Percentiles rank a stretch among this genome's conserved stretches.
Conservation (phyloP, 2,797 vertebrate genomes). For the Cossypha dichroa region DNA sequence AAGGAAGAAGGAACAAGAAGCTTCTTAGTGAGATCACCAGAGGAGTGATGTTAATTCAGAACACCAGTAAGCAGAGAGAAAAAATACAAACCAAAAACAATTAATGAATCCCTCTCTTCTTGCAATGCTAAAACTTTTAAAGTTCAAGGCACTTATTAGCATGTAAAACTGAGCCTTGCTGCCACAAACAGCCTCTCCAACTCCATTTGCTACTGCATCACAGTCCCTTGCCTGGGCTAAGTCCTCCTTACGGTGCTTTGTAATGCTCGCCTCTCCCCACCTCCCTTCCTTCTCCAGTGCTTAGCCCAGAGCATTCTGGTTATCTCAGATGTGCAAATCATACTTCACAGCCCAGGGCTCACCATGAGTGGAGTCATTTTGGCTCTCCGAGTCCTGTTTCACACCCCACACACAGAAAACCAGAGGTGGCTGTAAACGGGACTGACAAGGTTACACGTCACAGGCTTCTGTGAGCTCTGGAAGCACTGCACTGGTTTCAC, state of each 20-base stretch:
- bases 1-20: background rate
- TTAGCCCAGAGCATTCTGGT: background rate
- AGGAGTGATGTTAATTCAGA: background rate
- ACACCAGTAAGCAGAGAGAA: background rate
- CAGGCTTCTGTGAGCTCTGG: background rate
- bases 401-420: background rate
- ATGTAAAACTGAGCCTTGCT: background rate
- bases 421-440: background rate
- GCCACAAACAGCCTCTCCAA: background rate
- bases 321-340: background rate
- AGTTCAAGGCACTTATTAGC: background rate
- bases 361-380: background rate
- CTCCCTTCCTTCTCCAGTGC: no score
- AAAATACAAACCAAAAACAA: background rate
- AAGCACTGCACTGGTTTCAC: background rate
- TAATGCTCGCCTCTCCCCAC: background rate
- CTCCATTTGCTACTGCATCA: background rate
- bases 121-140: background rate
- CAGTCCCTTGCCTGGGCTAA: background rate
- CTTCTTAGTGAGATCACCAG: background rate
- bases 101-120: background rate
- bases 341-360: background rate
- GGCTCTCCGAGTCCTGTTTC: background rate
- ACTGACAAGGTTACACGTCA: background rate
- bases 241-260: accelerated